Conservation (phyloP, 2,797 vertebrate genomes). For the Onychomys leucogaster region DNA sequence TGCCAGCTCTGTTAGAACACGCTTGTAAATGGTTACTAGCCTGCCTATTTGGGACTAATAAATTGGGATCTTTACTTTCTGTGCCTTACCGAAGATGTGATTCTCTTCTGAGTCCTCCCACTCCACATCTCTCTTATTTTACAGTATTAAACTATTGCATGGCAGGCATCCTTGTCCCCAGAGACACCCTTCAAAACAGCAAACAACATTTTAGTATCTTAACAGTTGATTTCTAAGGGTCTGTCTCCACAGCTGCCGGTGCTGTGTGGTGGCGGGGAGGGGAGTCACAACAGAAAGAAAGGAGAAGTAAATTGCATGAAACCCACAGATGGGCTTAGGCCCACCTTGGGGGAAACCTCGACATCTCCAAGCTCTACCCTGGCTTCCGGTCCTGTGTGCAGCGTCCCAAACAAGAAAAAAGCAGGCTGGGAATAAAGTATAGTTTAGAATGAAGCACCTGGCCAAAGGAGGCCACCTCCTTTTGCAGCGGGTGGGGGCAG, state of each 20-base stretch:
- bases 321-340: neutral
- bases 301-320: slow-evolving; percentile 29
- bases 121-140: neutral
- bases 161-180: neutral
- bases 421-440: neutral
- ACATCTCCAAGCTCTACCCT: neutral
- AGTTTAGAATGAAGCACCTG: neutral
- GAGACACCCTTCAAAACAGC: neutral
- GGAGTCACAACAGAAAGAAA: slow-evolving; percentile 32
- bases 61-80: slow-evolving; percentile 12
- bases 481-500: neutral
- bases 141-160: neutral
- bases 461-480: neutral
- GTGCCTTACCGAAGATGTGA: slow-evolving; percentile 17
- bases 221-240: neutral
- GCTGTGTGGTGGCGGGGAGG: neutral
- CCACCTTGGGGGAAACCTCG: neutral
- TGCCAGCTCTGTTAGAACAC: neutral
- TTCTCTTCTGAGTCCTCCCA: neutral
- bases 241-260: neutral
- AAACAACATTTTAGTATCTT: slow-evolving; percentile 27
- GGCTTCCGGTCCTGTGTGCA: neutral
- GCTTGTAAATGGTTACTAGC: neutral
- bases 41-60: slow-evolving; percentile 13
- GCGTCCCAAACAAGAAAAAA: neutral